Percentiles rank a stretch among this genome's conserved stretches.
Evolutionary conservation across 1,140 invertebrate genomes (phyloP).

Genomic region (Psilanteris sp.): DNA sequence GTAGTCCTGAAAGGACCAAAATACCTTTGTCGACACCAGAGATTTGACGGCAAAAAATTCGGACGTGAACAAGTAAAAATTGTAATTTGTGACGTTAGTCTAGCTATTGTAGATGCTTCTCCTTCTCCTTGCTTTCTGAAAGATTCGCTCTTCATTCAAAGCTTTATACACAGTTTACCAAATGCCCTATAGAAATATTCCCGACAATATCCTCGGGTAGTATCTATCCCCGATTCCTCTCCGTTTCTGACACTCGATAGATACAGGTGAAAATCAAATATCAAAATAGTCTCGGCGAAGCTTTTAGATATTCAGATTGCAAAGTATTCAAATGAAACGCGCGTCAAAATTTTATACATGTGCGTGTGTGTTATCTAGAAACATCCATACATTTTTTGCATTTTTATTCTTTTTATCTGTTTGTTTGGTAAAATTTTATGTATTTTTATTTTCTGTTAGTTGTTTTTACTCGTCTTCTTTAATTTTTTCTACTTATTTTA

Average conservation of each 20-base stretch:
- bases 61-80: too few relatives aligned
- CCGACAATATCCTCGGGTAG: constrained; percentile 57
- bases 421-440: too few relatives aligned
- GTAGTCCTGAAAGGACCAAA: too few relatives aligned
- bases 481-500: too few relatives aligned
- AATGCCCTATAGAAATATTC: constrained; percentile 61
- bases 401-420: too few relatives aligned
- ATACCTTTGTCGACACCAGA: too few relatives aligned
- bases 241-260: constrained; percentile 46
- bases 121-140: constrained; percentile 29
- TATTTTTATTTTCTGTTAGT: too few relatives aligned
- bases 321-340: constrained; percentile 24
- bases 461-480: too few relatives aligned
- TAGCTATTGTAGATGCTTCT: neutral
- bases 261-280: constrained; percentile 59
- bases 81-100: constrained; percentile 14
- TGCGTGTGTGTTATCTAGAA: too few relatives aligned
- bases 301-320: constrained; percentile 45
- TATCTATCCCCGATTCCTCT: constrained; percentile 53
- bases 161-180: constrained; percentile 45
- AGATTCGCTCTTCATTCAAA: constrained; percentile 46
- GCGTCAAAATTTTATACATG: constrained; percentile 19
- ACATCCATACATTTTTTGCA: too few relatives aligned
- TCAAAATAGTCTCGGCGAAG: constrained; percentile 21
- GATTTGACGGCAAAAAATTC: too few relatives aligned